Conservation (phyloP, 2,113 vertebrate species). For the Rhabdornis inornatus region DNA sequence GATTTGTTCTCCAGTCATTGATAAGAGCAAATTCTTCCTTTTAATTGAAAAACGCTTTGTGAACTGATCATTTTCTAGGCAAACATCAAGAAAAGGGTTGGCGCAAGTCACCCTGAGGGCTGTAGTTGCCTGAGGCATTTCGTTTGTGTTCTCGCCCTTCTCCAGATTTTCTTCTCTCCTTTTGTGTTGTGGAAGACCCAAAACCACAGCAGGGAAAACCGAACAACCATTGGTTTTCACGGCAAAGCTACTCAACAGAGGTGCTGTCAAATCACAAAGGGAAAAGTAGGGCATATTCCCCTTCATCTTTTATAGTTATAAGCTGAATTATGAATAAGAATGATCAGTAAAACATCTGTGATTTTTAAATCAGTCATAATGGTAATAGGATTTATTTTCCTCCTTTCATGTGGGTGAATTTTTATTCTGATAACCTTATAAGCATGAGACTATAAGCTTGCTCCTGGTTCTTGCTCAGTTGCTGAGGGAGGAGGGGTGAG, state of each 20-base stretch:
- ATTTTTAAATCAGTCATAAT: background rate
- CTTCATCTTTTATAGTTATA: background rate
- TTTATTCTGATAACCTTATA: background rate
- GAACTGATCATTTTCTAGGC: background rate
- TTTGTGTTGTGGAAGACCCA: background rate
- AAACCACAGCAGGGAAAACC: background rate
- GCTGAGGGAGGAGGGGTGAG: background rate
- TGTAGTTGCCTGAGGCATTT: background rate
- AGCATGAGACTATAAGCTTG: background rate
- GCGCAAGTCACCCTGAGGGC: background rate
- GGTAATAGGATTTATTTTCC: background rate
- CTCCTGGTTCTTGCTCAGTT: background rate
- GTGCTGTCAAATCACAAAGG: background rate
- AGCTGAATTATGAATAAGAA: slow-evolving; percentile 7
- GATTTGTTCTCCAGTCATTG: background rate
- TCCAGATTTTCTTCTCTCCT: background rate
- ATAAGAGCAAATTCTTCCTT: background rate
- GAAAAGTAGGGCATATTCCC: background rate
- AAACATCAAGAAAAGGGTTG: background rate
- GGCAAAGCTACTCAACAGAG: background rate
- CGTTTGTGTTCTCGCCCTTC: background rate
- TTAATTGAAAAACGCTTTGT: background rate
- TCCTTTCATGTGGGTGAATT: background rate
- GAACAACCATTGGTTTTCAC: background rate
- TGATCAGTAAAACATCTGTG: background rate